Percentiles rank a stretch among this genome's conserved stretches.
Conservation (phyloP, 2,888 invertebrate genomes). For the Cactoblastis cactorum region DNA sequence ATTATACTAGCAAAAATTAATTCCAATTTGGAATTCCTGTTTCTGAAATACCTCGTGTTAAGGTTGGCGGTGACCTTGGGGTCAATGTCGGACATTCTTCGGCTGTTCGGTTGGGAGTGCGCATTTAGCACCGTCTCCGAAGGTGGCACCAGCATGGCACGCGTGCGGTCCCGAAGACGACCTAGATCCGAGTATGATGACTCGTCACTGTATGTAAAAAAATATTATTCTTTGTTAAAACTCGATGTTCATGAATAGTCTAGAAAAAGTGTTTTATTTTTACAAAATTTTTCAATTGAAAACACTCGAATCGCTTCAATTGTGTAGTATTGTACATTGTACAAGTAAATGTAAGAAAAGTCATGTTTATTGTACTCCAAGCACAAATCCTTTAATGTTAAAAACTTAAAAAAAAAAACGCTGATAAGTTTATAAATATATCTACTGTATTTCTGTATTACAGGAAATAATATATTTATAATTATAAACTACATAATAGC, state of each 20-base stretch:
- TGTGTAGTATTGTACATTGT: too few relatives aligned
- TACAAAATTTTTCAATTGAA: too few relatives aligned
- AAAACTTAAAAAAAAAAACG: too few relatives aligned
- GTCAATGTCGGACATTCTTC: conserved; percentile 65
- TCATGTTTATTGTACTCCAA: too few relatives aligned
- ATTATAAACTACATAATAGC: too few relatives aligned
- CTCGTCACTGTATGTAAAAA: conserved; percentile 49
- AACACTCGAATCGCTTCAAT: too few relatives aligned
- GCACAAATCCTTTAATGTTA: too few relatives aligned
- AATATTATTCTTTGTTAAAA: background rate
- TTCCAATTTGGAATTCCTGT: background rate
- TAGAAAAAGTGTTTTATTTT: too few relatives aligned
- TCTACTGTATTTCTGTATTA: too few relatives aligned
- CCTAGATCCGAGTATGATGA: conserved; percentile 68
- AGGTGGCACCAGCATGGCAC: conserved; percentile 56
- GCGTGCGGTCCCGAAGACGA: conserved; percentile 60
- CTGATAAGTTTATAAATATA: too few relatives aligned
- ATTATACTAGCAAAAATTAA: background rate
- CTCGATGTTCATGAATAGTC: background rate
- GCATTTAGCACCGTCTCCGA: conserved; percentile 49
- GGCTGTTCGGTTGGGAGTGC: conserved; percentile 63
- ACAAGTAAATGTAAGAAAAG: too few relatives aligned
- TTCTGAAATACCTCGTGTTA: conserved; percentile 54
- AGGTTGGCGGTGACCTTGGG: conserved; percentile 65
- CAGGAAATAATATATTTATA: too few relatives aligned